These are phyloP conservation scores for Plagodis dolabraria DNA, from an alignment of 2,888 invertebrate genomes.

Conservation along the genomic window DNA sequence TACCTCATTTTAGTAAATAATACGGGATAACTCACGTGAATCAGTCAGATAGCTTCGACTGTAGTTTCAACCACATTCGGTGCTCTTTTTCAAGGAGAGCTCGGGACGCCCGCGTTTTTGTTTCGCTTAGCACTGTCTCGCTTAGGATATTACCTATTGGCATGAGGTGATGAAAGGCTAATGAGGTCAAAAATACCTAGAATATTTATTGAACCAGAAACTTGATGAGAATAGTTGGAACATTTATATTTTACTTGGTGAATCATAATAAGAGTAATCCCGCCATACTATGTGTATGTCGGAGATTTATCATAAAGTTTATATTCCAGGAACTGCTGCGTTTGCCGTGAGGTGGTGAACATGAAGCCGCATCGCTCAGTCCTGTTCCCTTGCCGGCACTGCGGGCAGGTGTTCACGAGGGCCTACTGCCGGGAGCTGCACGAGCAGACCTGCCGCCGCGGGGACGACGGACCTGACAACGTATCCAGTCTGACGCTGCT, in stretches of 20 bases:
- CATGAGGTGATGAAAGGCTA: too few relatives aligned
- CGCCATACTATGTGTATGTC: neutral
- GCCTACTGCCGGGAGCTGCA: slow-evolving; percentile 76
- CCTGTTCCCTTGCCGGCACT: slow-evolving; percentile 62
- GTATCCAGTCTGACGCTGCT: slow-evolving; percentile 54
- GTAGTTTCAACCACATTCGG: too few relatives aligned
- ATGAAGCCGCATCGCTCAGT: slow-evolving; percentile 34
- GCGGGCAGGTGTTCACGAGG: slow-evolving; percentile 66
- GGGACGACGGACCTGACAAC: slow-evolving; percentile 48
- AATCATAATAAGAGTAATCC: neutral
- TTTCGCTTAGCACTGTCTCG: too few relatives aligned
- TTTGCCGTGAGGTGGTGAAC: slow-evolving; percentile 64
- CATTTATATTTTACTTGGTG: neutral
- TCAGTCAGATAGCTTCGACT: too few relatives aligned
- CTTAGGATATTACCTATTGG: too few relatives aligned
- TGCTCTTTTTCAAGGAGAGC: too few relatives aligned
- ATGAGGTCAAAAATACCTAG: too few relatives aligned
- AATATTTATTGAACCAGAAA: too few relatives aligned
- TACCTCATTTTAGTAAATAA: too few relatives aligned
- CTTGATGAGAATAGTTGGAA: neutral
- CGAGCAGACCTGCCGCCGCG: slow-evolving; percentile 51
- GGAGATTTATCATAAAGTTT: neutral
- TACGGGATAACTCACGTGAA: too few relatives aligned
- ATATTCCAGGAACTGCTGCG: slow-evolving; percentile 62
- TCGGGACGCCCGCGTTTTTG: too few relatives aligned